These are phyloP conservation scores for Pseudochirops cupreus DNA, from an alignment of 2,797 vertebrate genomes.

Conservation along the genomic window DNA sequence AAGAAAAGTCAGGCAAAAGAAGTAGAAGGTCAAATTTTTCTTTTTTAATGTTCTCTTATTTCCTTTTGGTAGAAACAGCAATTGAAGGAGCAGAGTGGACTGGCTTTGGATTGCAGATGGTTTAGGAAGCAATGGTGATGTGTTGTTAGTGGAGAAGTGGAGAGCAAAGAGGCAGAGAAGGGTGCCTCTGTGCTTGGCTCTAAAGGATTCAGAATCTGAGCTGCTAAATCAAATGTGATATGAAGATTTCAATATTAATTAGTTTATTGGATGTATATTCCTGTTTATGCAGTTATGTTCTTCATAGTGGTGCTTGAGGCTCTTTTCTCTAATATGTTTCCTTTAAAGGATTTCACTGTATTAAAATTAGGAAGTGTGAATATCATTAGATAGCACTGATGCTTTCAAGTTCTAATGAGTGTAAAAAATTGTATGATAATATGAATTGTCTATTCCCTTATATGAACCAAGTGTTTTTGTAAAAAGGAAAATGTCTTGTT, in stretches of 20 bases:
- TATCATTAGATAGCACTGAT: slow-evolving; percentile 66
- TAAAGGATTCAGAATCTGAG: neutral
- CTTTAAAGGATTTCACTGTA: slow-evolving; percentile 22
- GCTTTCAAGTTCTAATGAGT: slow-evolving; percentile 4
- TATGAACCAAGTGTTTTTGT: slow-evolving; percentile 44
- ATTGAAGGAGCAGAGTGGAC: neutral
- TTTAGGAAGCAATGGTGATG: slow-evolving; percentile 8
- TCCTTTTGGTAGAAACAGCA: neutral
- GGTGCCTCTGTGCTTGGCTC: neutral
- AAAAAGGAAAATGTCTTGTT: slow-evolving; percentile 54
- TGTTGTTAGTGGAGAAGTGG: neutral
- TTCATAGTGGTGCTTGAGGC: slow-evolving; percentile 18
- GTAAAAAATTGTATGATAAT: slow-evolving; percentile 44
- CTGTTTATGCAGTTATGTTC: slow-evolving; percentile 6
- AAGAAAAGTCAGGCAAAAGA: neutral
- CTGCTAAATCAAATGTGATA: neutral
- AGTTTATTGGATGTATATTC: neutral
- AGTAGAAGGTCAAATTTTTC: neutral
- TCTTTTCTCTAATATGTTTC: slow-evolving; percentile 23
- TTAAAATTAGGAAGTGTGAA: slow-evolving; percentile 43
- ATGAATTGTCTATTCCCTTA: slow-evolving; percentile 42
- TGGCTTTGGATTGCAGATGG: slow-evolving; percentile 35
- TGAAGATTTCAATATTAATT: neutral
- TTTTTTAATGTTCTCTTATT: neutral
- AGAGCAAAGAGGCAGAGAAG: slow-evolving; percentile 44